phyloP scores from a whole-genome alignment of 2,888 invertebrate species.

The Chrysolina oricalcia region DNA sequence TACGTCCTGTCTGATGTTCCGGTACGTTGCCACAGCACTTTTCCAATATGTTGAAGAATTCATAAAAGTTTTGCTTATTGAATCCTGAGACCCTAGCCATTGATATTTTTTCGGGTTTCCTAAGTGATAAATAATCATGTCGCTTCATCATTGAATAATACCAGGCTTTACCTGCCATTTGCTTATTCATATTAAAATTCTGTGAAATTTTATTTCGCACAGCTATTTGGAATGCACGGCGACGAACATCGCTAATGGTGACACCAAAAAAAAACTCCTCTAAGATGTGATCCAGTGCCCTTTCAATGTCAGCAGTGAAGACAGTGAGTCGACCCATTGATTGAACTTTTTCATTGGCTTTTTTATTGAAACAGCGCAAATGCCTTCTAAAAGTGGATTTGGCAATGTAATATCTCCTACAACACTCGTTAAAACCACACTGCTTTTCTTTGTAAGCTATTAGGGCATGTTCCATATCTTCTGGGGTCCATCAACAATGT shows the following conservation, averaged over 20 bases:
- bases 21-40: too few species aligned
- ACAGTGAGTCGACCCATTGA: too few species aligned
- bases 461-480: too few species aligned
- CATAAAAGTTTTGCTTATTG: too few species aligned
- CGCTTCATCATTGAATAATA: background rate
- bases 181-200: conserved; percentile 3
- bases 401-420: background rate
- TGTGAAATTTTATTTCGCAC: background rate
- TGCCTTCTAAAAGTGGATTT: conserved; percentile 4
- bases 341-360: background rate
- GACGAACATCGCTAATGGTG: conserved; percentile 2
- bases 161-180: conserved; percentile 5
- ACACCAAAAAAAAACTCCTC: background rate
- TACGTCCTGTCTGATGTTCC: too few species aligned
- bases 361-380: background rate
- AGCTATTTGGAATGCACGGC: background rate
- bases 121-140: background rate
- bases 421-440: background rate
- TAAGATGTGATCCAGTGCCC: background rate
- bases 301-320: too few species aligned
- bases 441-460: too few species aligned
- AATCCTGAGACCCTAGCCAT: background rate
- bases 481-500: too few species aligned
- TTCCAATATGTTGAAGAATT: conserved; percentile 8
- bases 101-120: conserved; percentile 2